phyloP scores from a whole-genome alignment of 1,140 invertebrate genomes.

The Pseudomyrmex cubaensis region DNA sequence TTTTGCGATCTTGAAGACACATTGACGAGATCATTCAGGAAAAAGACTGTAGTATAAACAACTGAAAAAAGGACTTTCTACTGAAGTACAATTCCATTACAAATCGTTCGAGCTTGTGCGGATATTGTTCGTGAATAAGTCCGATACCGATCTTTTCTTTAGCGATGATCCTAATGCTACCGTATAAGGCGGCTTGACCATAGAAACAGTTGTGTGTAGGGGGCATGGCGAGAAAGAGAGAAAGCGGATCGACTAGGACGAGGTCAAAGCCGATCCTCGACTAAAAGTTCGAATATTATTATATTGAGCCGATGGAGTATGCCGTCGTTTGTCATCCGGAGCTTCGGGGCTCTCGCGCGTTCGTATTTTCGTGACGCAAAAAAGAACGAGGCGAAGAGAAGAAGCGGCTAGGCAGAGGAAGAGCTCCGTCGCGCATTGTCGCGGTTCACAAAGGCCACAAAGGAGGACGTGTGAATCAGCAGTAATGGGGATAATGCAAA shows the following conservation, averaged over 20 bases:
- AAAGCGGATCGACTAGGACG: slow-evolving; percentile 60
- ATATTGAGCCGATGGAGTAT: slow-evolving; percentile 72
- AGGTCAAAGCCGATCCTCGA: slow-evolving; percentile 63
- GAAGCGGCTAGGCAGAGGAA: slow-evolving; percentile 62
- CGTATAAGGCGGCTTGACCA: slow-evolving; percentile 54
- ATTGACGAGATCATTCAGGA: not conserved
- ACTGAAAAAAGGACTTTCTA: not conserved
- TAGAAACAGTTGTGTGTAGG: slow-evolving; percentile 29
- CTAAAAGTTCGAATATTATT: slow-evolving; percentile 67
- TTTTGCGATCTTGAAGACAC: too few species aligned
- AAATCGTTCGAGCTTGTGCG: slow-evolving; percentile 30
- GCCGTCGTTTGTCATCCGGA: slow-evolving; percentile 78
- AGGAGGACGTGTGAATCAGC: slow-evolving; percentile 83
- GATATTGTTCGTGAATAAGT: slow-evolving; percentile 42
- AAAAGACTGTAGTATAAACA: not conserved
- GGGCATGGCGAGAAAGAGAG: slow-evolving; percentile 19
- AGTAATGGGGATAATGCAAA: slow-evolving; percentile 84
- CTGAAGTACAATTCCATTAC: slow-evolving; percentile 33
- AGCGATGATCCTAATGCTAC: slow-evolving; percentile 39
- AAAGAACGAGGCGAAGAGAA: slow-evolving; percentile 58
- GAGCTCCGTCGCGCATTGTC: slow-evolving; percentile 78
- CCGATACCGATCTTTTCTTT: slow-evolving; percentile 20
- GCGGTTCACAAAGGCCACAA: slow-evolving; percentile 80
- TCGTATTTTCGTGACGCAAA: slow-evolving; percentile 73
- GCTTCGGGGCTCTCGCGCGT: slow-evolving; percentile 66